Evolutionary conservation across 2,888 invertebrate species (phyloP).

Genomic region (Xanthostigma xanthostigma): DNA sequence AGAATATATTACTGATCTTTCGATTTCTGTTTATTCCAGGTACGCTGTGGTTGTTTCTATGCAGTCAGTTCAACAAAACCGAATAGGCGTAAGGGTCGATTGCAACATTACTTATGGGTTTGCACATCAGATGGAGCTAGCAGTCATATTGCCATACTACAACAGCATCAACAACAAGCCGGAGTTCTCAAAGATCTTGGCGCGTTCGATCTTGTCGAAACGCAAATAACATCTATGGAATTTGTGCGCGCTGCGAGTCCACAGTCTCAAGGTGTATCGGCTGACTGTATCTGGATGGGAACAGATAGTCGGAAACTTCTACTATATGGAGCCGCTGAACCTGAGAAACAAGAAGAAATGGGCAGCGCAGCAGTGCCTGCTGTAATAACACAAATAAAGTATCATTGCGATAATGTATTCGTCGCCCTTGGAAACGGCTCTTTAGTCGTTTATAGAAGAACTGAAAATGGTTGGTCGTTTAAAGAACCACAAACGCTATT

Average conservation of each 20-base stretch:
- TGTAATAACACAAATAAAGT: conserved; percentile 59
- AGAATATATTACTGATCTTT: conserved; percentile 5
- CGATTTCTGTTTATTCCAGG: conserved; percentile 33
- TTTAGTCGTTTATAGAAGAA: conserved; percentile 56
- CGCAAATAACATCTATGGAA: conserved; percentile 67
- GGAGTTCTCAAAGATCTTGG: conserved; percentile 59
- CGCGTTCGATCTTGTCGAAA: conserved; percentile 65
- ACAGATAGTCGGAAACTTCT: conserved; percentile 71
- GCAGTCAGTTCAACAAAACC: conserved; percentile 44
- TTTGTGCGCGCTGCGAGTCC: conserved; percentile 51
- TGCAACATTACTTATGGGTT: conserved; percentile 78
- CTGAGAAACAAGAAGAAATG: conserved; percentile 67
- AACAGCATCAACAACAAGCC: conserved; percentile 55
- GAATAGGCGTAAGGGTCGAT: conserved; percentile 45
- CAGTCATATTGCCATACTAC: conserved; percentile 65
- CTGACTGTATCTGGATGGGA: conserved; percentile 84
- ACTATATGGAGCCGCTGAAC: conserved; percentile 71
- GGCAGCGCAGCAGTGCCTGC: conserved; percentile 53
- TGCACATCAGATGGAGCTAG: conserved; percentile 68
- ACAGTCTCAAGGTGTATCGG: conserved; percentile 29
- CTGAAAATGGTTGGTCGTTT: conserved; percentile 56
- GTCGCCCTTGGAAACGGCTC: conserved; percentile 72
- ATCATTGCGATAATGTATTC: conserved; percentile 76
- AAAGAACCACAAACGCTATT: conserved; percentile 58
- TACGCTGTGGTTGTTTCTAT: conserved; percentile 83